Base-by-base conservation (phyloP, 2,797 vertebrate genomes). In the Pampus argenteus region DNA sequence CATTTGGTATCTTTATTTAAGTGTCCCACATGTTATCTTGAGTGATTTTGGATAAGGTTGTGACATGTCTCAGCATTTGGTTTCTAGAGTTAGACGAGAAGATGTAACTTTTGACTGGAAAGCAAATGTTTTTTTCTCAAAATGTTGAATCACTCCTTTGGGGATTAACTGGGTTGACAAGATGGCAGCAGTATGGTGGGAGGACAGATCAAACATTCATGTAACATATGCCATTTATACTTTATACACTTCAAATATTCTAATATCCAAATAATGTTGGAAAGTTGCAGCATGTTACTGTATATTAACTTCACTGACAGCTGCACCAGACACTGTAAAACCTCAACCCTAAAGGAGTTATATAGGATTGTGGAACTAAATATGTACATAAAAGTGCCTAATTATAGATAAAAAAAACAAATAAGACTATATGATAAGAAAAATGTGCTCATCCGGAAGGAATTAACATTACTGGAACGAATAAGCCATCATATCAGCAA, bases 401-500 rank as follows among this genome's bases (percentile, higher is more conserved):
- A 15, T 50, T 49, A 22, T 29, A 18, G 22, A 50, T 14, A 44
- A 56, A 49, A 56, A 49, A 47, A 71, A n/a, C 5, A 55, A 54
- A 51, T 50, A 13, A 31, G 17, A 11, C 49, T 23, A 10, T 15
- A 13, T 13, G 26, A 56, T 36, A 42, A 62, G 25, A 57, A 15
- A 1, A 78, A 5, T 14, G 9, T n/a, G 48, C 25, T 38, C 42
- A 55, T 62, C 36, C 25, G 10, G 31, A 34, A 29, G 29, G 29
- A 62, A 42, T 52, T 42, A 78, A 59, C 38, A 58, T 62, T 48
- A 66, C n/a, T 1, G 3, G 58, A 62, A 66, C n/a, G 60, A 20
- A 78, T 44, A 13, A 54, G 54, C 38, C 71, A 40, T 26, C 71
- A 48, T 54, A 68, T 67, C 40, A 70, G 71, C 65, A 75, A 34